Percentiles rank a stretch among this genome's conserved stretches.
These are phyloP conservation scores for Pyrgus malvae DNA, from an alignment of 2,888 invertebrate species.

Conservation along the genomic window DNA sequence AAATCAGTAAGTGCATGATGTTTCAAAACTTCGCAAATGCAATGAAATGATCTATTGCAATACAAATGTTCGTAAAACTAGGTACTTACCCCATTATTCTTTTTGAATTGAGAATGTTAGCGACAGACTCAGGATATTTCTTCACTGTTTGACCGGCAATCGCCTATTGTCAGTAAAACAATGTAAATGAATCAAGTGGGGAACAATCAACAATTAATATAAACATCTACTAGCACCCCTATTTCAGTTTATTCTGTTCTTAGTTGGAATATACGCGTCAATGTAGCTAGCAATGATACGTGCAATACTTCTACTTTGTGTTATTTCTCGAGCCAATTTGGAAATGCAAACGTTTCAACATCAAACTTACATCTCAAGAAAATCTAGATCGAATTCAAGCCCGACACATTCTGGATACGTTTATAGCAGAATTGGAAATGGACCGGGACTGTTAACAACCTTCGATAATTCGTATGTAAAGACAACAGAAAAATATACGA, in stretches of 20 bases:
- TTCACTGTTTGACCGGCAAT: conserved; percentile 49
- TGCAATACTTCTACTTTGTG: conserved; percentile 45
- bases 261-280: conserved; percentile 41
- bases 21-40: too few species aligned
- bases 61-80: too few species aligned
- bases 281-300: conserved; percentile 49
- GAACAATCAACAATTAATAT: conserved; percentile 63
- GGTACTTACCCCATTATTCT: too few species aligned
- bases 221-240: conserved; percentile 52
- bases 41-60: too few species aligned
- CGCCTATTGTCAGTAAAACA: conserved; percentile 60
- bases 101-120: conserved; percentile 1
- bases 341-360: conserved; percentile 46
- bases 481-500: conserved; percentile 2
- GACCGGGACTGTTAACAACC: conserved; percentile 38
- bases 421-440: conserved; percentile 44
- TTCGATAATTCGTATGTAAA: conserved; percentile 30
- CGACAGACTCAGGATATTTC: conserved; percentile 54
- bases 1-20: too few species aligned
- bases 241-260: conserved; percentile 53
- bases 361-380: conserved; percentile 44
- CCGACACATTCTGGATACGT: conserved; percentile 45
- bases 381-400: conserved; percentile 43
- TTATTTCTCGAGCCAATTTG: conserved; percentile 45
- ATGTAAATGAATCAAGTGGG: conserved; percentile 44